Evolutionary conservation across 2,888 invertebrate genomes (phyloP).

Genomic region (Drosophila cognata): DNA sequence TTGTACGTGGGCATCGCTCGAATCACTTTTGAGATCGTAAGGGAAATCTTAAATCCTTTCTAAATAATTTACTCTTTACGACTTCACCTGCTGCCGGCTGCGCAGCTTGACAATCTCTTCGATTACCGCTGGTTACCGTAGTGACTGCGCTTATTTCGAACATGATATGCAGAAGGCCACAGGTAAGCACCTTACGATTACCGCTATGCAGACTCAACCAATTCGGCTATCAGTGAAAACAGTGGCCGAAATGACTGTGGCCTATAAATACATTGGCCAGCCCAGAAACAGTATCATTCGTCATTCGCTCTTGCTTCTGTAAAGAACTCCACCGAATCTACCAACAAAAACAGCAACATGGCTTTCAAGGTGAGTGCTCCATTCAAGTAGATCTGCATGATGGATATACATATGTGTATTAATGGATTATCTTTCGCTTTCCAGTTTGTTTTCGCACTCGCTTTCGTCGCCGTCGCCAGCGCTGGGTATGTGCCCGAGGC

Average conservation of each 20-base stretch:
- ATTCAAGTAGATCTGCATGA: conserved; percentile 14
- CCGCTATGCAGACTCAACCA: conserved; percentile 50
- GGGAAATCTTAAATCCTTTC: conserved; percentile 74
- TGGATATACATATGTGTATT: conserved; percentile 17
- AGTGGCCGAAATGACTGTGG: conserved; percentile 25
- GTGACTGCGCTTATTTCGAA: conserved; percentile 78
- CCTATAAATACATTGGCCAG: conserved; percentile 68
- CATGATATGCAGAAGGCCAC: conserved; percentile 80
- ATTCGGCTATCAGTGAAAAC: conserved; percentile 56
- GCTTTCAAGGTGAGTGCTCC: conserved; percentile 79
- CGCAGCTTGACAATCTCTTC: conserved; percentile 69
- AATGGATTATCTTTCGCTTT: conserved; percentile 51
- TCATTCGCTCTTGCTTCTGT: conserved; percentile 61
- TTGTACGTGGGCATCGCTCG: conserved; percentile 22
- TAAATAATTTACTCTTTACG: conserved; percentile 61
- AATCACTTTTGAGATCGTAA: conserved; percentile 14
- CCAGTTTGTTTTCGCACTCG: conserved; percentile 80
- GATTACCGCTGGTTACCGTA: conserved; percentile 36
- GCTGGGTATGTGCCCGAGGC: conserved; percentile 76
- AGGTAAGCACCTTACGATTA: conserved; percentile 67
- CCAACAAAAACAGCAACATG: conserved; percentile 65
- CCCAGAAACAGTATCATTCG: conserved; percentile 70
- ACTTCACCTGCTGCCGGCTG: conserved; percentile 41
- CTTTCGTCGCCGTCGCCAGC: conserved; percentile 79
- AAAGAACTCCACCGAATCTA: conserved; percentile 70